These are phyloP conservation scores for Liodrosophila aerea DNA, from an alignment of 2,888 invertebrate genomes.

Conservation along the genomic window DNA sequence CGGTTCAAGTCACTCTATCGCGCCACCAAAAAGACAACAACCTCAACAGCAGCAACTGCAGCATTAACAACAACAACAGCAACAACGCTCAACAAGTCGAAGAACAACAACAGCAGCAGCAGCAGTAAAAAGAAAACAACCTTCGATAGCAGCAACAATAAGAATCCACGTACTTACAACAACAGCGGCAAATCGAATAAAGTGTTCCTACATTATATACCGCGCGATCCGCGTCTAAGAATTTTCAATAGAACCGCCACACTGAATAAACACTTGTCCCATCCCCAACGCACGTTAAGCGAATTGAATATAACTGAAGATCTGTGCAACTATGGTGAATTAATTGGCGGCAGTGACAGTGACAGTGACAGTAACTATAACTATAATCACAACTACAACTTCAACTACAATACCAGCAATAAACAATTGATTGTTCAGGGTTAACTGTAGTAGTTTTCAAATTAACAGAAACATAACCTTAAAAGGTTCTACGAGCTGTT, in stretches of 20 bases:
- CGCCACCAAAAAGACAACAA: conserved; percentile 56
- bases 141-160: conserved; percentile 66
- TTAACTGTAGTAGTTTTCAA: conserved; percentile 28
- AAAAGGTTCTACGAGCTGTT: conserved; percentile 5
- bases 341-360: conserved; percentile 76
- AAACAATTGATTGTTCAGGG: conserved; percentile 35
- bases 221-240: conserved; percentile 82
- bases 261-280: conserved; percentile 77
- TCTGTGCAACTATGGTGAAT: conserved; percentile 81
- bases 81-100: no score
- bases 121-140: conserved; percentile 17
- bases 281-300: conserved; percentile 52
- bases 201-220: conserved; percentile 81
- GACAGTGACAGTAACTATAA: conserved; percentile 7
- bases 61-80: conserved; percentile 11
- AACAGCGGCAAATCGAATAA: conserved; percentile 81
- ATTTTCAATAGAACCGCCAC: conserved; percentile 65
- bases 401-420: conserved; percentile 10
- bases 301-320: conserved; percentile 80
- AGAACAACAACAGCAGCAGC: conserved; percentile 35
- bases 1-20: conserved; percentile 78
- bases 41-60: conserved; percentile 21
- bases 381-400: conserved; percentile 7
- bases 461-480: no score
- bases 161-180: conserved; percentile 79